phyloP scores from a whole-genome alignment of 2,888 invertebrate species.

The Ormyrus labotus region DNA sequence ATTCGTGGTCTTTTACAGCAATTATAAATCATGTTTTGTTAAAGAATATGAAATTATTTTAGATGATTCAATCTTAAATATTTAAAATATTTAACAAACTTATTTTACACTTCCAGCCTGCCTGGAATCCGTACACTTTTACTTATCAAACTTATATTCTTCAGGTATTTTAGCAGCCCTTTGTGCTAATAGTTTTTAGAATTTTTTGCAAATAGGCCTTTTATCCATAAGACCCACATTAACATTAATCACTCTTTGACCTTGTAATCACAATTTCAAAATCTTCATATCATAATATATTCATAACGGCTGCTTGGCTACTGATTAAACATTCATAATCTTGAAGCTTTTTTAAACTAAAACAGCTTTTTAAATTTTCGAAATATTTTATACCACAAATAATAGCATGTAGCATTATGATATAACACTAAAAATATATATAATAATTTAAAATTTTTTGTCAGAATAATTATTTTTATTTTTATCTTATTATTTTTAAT shows the following conservation, averaged over 20 bases:
- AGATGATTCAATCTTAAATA: constrained; percentile 55
- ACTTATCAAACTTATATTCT: constrained; percentile 67
- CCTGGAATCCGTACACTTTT: constrained; percentile 71
- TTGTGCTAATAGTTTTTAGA: constrained; percentile 38
- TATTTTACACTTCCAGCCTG: constrained; percentile 68
- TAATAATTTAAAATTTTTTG: no score
- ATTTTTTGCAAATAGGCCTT: constrained; percentile 30
- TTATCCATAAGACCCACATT: constrained; percentile 11
- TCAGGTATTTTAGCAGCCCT: constrained; percentile 65
- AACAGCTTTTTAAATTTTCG: no score
- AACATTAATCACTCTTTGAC: constrained; percentile 18
- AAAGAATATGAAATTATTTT: background rate
- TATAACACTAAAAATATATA: no score
- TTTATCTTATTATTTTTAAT: no score
- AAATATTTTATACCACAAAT: no score
- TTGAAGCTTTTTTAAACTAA: no score
- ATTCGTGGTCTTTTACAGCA: background rate
- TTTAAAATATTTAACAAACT: constrained; percentile 23
- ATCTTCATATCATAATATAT: no score
- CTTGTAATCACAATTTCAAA: no score
- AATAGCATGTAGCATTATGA: no score
- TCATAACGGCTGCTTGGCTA: no score
- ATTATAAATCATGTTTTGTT: background rate
- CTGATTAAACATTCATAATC: no score
- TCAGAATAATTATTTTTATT: no score